Percentiles rank a stretch among this genome's conserved stretches.
Evolutionary conservation across 2,113 vertebrate species (phyloP).

Genomic region (Sebastes schlegelii): DNA sequence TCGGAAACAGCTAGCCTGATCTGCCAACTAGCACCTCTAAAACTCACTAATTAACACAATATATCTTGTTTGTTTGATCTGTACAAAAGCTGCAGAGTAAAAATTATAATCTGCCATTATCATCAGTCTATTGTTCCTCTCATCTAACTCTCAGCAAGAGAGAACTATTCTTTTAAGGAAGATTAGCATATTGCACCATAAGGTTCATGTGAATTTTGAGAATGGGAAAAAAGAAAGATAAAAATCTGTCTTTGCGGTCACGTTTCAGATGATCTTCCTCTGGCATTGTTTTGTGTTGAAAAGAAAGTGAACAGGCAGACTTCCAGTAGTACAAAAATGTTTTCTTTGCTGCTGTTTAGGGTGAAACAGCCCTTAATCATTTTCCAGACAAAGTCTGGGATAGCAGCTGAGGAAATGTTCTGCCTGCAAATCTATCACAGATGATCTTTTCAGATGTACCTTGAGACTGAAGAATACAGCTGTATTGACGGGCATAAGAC

Average conservation of each 20-base stretch:
- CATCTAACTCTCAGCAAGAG: too few relatives aligned
- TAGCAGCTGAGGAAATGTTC: slow-evolving; percentile 60
- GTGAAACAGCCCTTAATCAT: slow-evolving; percentile 70
- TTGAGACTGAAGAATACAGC: slow-evolving; percentile 59
- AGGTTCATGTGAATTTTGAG: background rate
- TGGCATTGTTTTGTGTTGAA: slow-evolving; percentile 41
- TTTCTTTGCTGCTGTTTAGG: slow-evolving; percentile 50
- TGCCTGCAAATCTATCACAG: slow-evolving; percentile 76
- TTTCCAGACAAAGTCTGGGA: slow-evolving; percentile 73
- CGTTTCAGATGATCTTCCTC: slow-evolving; percentile 2
- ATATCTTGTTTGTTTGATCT: background rate
- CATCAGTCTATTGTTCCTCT: too few relatives aligned
- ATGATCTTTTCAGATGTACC: slow-evolving; percentile 72
- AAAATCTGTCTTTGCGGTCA: background rate
- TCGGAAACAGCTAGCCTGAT: background rate
- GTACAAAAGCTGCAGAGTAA: too few relatives aligned
- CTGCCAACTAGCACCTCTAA: background rate
- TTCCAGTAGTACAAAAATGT: slow-evolving; percentile 32
- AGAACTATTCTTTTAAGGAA: background rate
- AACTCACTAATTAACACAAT: background rate
- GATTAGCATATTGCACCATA: background rate
- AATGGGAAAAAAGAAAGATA: background rate
- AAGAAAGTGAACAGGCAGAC: slow-evolving; percentile 44
- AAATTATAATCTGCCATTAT: too few relatives aligned
- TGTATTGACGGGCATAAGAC: slow-evolving; percentile 73